phyloP scores from a whole-genome alignment of 2,888 invertebrate genomes.

The Caradrina clavipalpis region DNA sequence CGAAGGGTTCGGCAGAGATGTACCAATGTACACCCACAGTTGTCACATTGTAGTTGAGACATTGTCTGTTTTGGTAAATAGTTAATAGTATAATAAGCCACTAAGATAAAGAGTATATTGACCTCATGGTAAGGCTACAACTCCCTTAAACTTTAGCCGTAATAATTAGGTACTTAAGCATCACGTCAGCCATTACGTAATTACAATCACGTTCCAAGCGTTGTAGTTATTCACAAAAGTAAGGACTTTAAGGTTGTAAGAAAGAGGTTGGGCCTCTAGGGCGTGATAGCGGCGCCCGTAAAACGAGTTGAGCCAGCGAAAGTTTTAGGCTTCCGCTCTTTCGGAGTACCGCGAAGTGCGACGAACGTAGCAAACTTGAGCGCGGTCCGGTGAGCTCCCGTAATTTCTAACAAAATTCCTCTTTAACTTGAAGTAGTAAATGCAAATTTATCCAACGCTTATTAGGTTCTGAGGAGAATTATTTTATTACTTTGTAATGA shows the following conservation, averaged over 20 bases:
- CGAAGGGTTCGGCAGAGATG: no score
- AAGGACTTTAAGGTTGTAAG: constrained; percentile 69
- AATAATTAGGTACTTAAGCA: constrained; percentile 5
- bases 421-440: constrained; percentile 48
- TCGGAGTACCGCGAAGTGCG: constrained; percentile 68
- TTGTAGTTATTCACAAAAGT: constrained; percentile 53
- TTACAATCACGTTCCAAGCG: constrained; percentile 46
- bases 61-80: background rate
- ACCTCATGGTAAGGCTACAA: background rate
- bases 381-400: constrained; percentile 69
- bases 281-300: constrained; percentile 76
- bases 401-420: constrained; percentile 61
- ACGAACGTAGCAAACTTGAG: constrained; percentile 74
- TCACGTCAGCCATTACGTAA: constrained; percentile 27
- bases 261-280: constrained; percentile 81
- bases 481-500: constrained; percentile 50
- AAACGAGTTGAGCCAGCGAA: constrained; percentile 80
- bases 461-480: constrained; percentile 40
- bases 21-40: no score
- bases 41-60: no score
- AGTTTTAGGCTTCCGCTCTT: constrained; percentile 77
- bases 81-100: background rate
- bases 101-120: background rate
- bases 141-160: constrained; percentile 8
- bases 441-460: constrained; percentile 51